A percentile compares a stretch with the other conserved stretches of the same genome.
These are phyloP conservation scores for Alethe diademata DNA, from an alignment of 2,113 vertebrate species.

Conservation along the genomic window DNA sequence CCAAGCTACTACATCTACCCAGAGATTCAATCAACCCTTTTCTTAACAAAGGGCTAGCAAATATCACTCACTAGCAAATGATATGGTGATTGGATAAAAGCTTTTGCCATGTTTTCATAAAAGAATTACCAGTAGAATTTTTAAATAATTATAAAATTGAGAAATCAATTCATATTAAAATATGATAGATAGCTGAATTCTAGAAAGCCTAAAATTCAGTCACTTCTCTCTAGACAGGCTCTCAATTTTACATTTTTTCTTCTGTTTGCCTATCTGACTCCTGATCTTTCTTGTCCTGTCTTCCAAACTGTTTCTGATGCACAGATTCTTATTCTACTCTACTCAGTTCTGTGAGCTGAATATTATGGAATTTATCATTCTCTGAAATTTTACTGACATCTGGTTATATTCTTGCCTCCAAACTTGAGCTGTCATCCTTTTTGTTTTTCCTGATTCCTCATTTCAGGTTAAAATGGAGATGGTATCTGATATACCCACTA, in stretches of 20 bases:
- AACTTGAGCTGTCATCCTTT: background rate
- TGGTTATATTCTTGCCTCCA: background rate
- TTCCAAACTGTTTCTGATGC: background rate
- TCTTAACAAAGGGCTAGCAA: background rate
- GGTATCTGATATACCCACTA: background rate
- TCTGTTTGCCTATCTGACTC: background rate
- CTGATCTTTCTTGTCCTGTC: background rate
- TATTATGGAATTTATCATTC: background rate
- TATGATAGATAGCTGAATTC: fast-evolving
- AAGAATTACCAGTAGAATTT: background rate
- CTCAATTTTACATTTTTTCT: background rate
- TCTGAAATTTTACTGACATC: background rate
- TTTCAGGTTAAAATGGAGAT: background rate
- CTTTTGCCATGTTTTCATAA: background rate
- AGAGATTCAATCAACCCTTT: background rate
- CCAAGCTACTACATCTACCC: background rate
- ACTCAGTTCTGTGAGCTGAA: background rate
- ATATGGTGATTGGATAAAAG: background rate
- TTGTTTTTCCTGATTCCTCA: background rate
- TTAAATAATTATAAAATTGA: background rate
- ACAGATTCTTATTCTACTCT: background rate
- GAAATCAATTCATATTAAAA: background rate
- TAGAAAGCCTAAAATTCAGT: background rate
- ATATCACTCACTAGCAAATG: background rate
- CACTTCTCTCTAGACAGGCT: background rate